These are phyloP conservation scores for Ennomos fuscantarius DNA, from an alignment of 2,888 invertebrate genomes.

Conservation along the genomic window DNA sequence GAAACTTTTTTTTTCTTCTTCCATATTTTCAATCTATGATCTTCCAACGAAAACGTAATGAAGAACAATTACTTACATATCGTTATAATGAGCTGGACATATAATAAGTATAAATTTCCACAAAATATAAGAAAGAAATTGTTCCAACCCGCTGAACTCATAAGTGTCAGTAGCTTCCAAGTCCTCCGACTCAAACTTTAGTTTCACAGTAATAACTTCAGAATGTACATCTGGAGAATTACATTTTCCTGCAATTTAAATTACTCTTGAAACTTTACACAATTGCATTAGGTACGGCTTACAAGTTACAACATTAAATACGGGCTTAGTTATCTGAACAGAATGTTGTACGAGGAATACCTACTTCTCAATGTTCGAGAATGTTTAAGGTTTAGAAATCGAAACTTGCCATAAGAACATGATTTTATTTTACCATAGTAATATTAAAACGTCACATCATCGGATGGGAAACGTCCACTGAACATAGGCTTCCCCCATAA, in stretches of 20 bases:
- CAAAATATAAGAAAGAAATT: no score
- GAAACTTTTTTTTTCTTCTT: no score
- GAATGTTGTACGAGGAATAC: slow-evolving; percentile 9
- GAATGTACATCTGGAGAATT: slow-evolving; percentile 38
- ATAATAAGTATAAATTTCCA: no score
- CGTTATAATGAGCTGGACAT: no score
- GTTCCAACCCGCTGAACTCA: not conserved
- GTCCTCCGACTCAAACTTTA: slow-evolving; percentile 29
- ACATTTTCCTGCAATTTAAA: slow-evolving; percentile 43
- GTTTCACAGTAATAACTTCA: slow-evolving; percentile 36
- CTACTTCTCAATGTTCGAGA: slow-evolving; percentile 18
- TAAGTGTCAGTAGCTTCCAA: slow-evolving; percentile 9
- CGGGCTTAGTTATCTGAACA: slow-evolving; percentile 19
- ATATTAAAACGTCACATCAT: no score
- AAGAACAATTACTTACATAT: no score
- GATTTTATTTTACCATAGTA: no score
- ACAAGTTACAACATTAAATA: slow-evolving; percentile 41
- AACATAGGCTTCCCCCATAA: no score
- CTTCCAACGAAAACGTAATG: no score
- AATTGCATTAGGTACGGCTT: slow-evolving; percentile 38
- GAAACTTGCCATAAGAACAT: no score
- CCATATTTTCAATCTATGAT: no score
- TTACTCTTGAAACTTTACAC: slow-evolving; percentile 37
- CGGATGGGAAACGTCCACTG: no score
- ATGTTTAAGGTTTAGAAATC: slow-evolving; percentile 11